Evolutionary conservation across 2,113 vertebrate species (phyloP).

Genomic region (Odocoileus hemionus): DNA sequence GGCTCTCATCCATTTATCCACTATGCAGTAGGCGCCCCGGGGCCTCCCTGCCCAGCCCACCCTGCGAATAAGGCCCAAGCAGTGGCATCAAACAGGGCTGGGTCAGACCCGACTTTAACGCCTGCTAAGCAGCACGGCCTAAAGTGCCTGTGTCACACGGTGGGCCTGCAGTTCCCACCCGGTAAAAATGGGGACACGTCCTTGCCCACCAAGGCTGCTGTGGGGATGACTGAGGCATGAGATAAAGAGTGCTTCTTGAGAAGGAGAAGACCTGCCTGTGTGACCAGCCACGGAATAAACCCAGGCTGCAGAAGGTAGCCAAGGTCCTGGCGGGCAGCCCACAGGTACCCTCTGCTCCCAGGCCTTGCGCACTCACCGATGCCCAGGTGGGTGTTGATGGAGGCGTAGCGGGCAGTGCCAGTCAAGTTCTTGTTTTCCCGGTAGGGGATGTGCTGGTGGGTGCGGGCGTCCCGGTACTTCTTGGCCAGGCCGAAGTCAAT

Average conservation of each 20-base stretch:
- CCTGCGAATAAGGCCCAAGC: background rate
- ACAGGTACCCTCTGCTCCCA: fast-evolving
- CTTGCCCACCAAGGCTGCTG: background rate
- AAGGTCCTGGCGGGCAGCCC: background rate
- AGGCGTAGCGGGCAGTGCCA: constrained; percentile 95
- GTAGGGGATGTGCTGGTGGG: constrained; percentile 98
- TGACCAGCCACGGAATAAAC: fast-evolving
- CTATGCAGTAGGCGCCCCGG: too few relatives aligned
- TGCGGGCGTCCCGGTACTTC: constrained; percentile 96
- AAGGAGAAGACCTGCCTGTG: background rate
- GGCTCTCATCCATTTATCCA: background rate
- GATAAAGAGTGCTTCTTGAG: background rate
- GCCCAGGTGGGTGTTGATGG: constrained; percentile 97
- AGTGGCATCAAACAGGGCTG: background rate
- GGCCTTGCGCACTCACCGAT: constrained; percentile 84
- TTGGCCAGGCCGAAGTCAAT: constrained; percentile 98
- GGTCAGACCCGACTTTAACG: constrained; percentile 29
- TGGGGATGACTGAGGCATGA: fast-evolving
- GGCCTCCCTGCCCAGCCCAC: background rate
- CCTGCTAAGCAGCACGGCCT: background rate
- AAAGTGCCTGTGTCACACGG: background rate
- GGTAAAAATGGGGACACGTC: background rate
- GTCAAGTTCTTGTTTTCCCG: constrained; percentile 99
- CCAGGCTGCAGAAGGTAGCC: background rate
- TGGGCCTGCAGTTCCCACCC: background rate